Base-by-base conservation (phyloP, 2,797 vertebrate species). In the Micropoecilia bifurca region DNA sequence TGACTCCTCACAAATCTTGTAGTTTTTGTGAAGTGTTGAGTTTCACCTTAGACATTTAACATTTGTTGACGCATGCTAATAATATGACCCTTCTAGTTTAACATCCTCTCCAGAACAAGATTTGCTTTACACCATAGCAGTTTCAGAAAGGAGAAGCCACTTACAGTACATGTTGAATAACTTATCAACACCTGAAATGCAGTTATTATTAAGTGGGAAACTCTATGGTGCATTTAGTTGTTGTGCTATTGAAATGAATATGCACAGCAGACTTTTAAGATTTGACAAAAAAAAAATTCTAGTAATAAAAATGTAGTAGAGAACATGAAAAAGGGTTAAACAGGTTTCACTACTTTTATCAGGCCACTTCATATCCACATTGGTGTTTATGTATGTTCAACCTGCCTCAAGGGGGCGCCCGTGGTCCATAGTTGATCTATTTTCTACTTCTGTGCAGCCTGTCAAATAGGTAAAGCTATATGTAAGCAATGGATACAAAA, bases 391-490 rank as follows among this genome's bases (percentile, higher is more conserved):
- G 66, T 61, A 5, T 28, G 36, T n/a, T 36, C 53, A 5, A 28
- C 4, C 66, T 77, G 77, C 93, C 94, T 92, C 83, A 85, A 95
- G 94, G 88, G 91, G 87, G 91, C 91, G 92, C 92, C 80, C 39
- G 75, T 81, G 61, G 82, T 76, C 77, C 69, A 53, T 39, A 28
- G 71, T 81, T 66, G 50, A 10, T 61, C 59, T 22, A 18, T 46
- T 76, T 75, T 83, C 48, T 77, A 80, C 85, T 69, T 88, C 74
- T 73, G 36, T 50, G 22, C 48, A 25, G 59, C 59, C 41, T 45
- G 4, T 48, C 7, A 28, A 30, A 12, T 6, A 83, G 80, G 1
- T 12, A 3, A 16, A 76, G 45, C 9, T 3, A 57, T 7, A 43
- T 71, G 10, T n/a, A 41, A 4, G 43, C 7, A 69, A 22, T 22